Evolutionary conservation across 2,113 vertebrate species (phyloP), one percentile per base, ranked within the genome.

Genomic region (Gyps fulvus): DNA sequence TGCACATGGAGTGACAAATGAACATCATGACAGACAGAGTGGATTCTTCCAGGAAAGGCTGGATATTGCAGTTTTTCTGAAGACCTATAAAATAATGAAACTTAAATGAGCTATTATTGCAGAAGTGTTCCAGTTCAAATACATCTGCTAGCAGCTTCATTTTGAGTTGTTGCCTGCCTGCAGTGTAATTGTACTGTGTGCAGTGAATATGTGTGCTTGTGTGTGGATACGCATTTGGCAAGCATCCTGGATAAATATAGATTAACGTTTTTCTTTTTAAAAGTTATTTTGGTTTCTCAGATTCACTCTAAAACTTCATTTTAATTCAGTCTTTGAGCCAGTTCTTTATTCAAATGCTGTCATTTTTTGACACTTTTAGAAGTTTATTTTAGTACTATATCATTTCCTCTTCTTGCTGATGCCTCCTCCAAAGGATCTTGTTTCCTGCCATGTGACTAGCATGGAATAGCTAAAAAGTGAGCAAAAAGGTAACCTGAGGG

Each of bases 321-420:
- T 95, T 88, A 83, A 89, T 92, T 91, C 78, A 1, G 4, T 69
- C 86, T 95, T 91, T 73, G 52, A 83, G 66, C 70, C 77, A 93
- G 54, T 76, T 96, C 57, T 76, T 87, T 87, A 76, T 95, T 93
- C 86, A 96, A 94, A 63, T 78, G 52, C 72, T 83, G 79, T 86
- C 42, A 27, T 83, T 87, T 95, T 95, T 89, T 91, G 77, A 95
- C 83, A 57, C 61, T 94, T 63, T 58, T 10, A 71, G 38, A 91
- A 85, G 36, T 94, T 90, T 90, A 93, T 96, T 96, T 94, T 95
- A 62, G 84, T 95, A 89, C 69, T 57, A 2, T 91, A 85, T 93
- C 17, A 91, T 95, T 97, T 92, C 76, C 49, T 92, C 38, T 61
- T 83, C 59, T 79, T 94, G 66, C 49, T 90, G 54, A 61, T 84